These are phyloP conservation scores for Meloidogyne floridensis DNA, from an alignment of 1,140 invertebrate species.

Conservation along the genomic window DNA sequence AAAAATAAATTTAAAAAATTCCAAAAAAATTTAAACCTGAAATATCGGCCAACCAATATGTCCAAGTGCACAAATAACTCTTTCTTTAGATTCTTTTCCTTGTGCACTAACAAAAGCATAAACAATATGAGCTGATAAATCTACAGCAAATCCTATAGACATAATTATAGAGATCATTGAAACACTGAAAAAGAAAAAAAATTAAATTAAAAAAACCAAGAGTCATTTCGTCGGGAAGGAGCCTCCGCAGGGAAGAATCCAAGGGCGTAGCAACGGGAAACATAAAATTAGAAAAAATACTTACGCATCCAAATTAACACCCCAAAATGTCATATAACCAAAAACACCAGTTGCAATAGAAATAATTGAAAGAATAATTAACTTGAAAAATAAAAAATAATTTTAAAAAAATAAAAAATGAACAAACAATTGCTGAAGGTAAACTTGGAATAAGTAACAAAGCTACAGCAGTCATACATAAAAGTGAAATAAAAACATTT, in stretches of 20 bases:
- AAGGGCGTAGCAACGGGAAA: not conserved
- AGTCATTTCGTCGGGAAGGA: no score
- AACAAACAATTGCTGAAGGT: conserved; percentile 56
- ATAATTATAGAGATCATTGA: conserved; percentile 67
- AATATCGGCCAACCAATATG: conserved; percentile 82
- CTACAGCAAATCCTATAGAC: conserved; percentile 69
- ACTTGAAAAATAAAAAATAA: conserved; percentile 48
- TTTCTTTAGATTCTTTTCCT: conserved; percentile 56
- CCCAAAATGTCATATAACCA: conserved; percentile 68
- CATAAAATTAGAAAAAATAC: not conserved
- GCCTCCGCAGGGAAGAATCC: no score
- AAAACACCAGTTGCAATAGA: conserved; percentile 67
- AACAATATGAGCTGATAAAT: conserved; percentile 68
- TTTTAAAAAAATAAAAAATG: conserved; percentile 12
- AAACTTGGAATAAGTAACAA: conserved; percentile 67
- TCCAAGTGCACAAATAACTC: conserved; percentile 65
- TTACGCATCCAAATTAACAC: conserved; percentile 64
- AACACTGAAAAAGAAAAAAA: conserved; percentile 33
- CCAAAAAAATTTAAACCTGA: conserved; percentile 51
- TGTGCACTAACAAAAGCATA: conserved; percentile 68
- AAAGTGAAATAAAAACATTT: conserved; percentile 67
- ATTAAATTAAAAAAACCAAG: not conserved
- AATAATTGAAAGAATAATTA: conserved; percentile 67
- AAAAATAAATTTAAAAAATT: conserved; percentile 11
- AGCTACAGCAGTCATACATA: conserved; percentile 67